Base-by-base conservation (phyloP, 2,113 vertebrate species). In the Rhea pennata region DNA sequence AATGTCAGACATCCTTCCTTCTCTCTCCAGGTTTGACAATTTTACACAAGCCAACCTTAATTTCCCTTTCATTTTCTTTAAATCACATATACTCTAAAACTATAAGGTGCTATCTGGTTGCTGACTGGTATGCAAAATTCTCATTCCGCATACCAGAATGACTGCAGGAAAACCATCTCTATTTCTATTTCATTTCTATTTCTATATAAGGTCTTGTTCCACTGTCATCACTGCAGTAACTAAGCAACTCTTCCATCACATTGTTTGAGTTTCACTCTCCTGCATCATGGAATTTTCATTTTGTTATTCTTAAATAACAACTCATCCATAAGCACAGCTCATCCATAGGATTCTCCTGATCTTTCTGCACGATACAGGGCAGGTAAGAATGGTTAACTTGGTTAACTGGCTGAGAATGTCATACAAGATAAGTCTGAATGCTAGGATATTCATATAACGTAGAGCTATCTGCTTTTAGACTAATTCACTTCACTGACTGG, bases 171-270 rank as follows among this genome's bases (percentile, higher is more conserved):
- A 93, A 78, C 3, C 3, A 81, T 75, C 84, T 76, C 50, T 56
- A 76, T 84, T 78, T 80, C 51, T 76, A 50, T 44, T 92, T 84
- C 39, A 66, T 89, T 91, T 87, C 81, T 87, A 48, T 75, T 82
- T 84, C 77, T 82, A 31, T 73, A 76, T 83, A 82, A 76, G 74
- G 65, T 76, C 53, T 13, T 65, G 33, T 85, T 62, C 26, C 51
- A 61, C 53, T 89, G 53, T 42, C 87, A 79, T 82, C 87, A 66
- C 66, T 75, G n/a, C 54, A 96, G 87, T 84, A 90, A 76, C 87
- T 76, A 92, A 97, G 66, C 87, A 96, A 91, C 48, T 91, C 53
- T 79, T 82, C 19, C 44, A 76, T 79, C 20, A 2, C 48, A 93
- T 84, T 53, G 87, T 48, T 81, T 78, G 62, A 76, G 61, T 88